phyloP scores from a whole-genome alignment of 2,888 invertebrate species.

The Trichopria drosophilae region DNA sequence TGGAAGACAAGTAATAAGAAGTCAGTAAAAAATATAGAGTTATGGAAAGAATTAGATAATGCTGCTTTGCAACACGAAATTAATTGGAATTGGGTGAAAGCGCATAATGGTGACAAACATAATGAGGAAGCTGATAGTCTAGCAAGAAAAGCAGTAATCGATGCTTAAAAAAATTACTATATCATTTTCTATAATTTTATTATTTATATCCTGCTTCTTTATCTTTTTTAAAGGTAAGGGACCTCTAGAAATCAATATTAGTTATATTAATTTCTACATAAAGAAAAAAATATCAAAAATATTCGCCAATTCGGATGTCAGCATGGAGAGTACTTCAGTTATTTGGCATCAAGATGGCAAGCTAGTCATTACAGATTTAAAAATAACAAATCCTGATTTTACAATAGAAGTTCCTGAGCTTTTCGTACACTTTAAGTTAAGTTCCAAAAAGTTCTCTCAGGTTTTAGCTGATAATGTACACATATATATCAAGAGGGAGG shows the following conservation, averaged over 20 bases:
- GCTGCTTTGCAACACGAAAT: conserved; percentile 16
- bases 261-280: conserved; percentile 19
- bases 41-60: conserved; percentile 19
- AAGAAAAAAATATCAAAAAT: conserved; percentile 19
- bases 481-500: background rate
- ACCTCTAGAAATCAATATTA: conserved; percentile 21
- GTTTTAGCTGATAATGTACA: too few relatives aligned
- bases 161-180: conserved; percentile 20
- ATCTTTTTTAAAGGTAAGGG: too few relatives aligned
- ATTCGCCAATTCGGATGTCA: conserved; percentile 14
- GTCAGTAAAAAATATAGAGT: conserved; percentile 16
- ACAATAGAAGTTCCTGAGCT: conserved; percentile 21
- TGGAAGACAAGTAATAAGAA: conserved; percentile 20
- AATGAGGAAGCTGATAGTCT: conserved; percentile 15
- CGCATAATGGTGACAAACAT: conserved; percentile 15
- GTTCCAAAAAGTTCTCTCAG: too few relatives aligned
- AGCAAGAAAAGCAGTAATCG: conserved; percentile 21
- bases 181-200: conserved; percentile 15
- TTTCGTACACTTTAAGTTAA: conserved; percentile 20
- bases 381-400: conserved; percentile 20
- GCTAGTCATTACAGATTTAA: conserved; percentile 20
- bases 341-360: conserved; percentile 18
- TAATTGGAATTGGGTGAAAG: conserved; percentile 20
- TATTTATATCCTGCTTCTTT: conserved; percentile 17
- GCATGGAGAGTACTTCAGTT: conserved; percentile 19